Evolutionary conservation across 2,888 invertebrate species (phyloP).

Genomic region (Xestia sexstrigata): DNA sequence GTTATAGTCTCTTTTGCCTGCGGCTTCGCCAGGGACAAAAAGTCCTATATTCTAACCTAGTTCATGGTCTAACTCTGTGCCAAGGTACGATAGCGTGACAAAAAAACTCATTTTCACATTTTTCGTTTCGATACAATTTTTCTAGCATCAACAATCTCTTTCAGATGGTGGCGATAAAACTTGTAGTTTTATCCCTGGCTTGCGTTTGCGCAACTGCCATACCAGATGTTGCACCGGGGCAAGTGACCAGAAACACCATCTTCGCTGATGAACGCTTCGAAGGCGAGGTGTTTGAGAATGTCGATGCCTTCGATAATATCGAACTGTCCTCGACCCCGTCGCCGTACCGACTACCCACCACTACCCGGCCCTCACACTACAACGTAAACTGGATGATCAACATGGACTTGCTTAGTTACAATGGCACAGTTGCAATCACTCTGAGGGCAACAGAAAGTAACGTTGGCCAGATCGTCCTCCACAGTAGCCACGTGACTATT

Average conservation of each 20-base stretch:
- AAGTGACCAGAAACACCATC: constrained; percentile 79
- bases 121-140: background rate
- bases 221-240: constrained; percentile 67
- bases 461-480: constrained; percentile 80
- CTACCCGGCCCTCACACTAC: constrained; percentile 89
- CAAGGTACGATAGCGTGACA: background rate
- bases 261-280: constrained; percentile 83
- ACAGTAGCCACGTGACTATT: constrained; percentile 76
- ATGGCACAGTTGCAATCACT: constrained; percentile 82
- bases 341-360: constrained; percentile 86
- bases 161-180: constrained; percentile 82
- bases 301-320: constrained; percentile 63
- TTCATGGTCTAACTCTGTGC: too few species aligned
- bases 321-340: constrained; percentile 61
- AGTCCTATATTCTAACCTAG: too few species aligned
- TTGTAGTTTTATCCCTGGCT: constrained; percentile 72
- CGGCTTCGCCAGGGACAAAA: too few species aligned
- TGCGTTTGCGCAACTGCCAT: constrained; percentile 73
- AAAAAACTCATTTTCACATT: background rate
- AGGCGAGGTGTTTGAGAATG: constrained; percentile 81
- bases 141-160: constrained; percentile 37
- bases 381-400: constrained; percentile 84
- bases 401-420: constrained; percentile 67
- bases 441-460: constrained; percentile 75
- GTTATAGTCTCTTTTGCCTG: too few species aligned